Evolutionary conservation across 35 echinoderm and acorn worm species (phyloP).

Genomic region (Heliocidaris erythrogramma): DNA sequence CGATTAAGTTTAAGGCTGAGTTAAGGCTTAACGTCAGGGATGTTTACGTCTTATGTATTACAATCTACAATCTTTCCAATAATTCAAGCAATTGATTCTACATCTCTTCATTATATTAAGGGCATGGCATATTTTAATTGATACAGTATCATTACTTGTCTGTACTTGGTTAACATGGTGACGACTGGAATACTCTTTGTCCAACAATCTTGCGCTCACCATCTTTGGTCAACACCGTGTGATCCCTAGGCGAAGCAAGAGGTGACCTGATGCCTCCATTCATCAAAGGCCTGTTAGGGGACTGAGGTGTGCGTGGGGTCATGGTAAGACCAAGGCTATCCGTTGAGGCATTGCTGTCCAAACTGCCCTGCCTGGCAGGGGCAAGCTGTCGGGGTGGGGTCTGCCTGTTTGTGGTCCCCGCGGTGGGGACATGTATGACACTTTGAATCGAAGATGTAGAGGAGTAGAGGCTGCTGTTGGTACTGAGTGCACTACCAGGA

Average conservation of each 20-base stretch:
- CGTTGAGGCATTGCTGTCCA: constrained; percentile 21
- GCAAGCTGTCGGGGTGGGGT: constrained; percentile 16
- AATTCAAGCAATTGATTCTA: not conserved
- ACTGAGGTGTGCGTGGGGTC: not conserved
- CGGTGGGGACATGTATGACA: constrained; percentile 78
- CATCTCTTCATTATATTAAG: not conserved
- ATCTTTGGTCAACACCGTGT: constrained; percentile 12
- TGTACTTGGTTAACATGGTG: constrained; percentile 54
- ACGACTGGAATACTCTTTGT: constrained; percentile 55
- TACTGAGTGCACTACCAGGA: constrained; percentile 75
- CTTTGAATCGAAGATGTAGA: constrained; percentile 89
- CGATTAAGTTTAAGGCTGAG: too few species aligned
- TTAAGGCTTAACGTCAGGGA: not conserved
- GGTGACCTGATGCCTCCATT: constrained; percentile 56
- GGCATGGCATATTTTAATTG: not conserved
- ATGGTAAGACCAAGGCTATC: constrained; percentile 34
- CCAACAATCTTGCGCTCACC: constrained; percentile 51
- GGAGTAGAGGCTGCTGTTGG: constrained; percentile 86
- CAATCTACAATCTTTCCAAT: not conserved
- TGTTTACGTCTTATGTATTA: not conserved
- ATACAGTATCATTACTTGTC: not conserved
- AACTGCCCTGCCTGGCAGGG: not conserved
- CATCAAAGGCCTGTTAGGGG: constrained; percentile 32
- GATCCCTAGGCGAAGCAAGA: constrained; percentile 37
- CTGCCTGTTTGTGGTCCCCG: not conserved